A percentile compares a stretch with the other conserved stretches of the same genome.
Conservation (phyloP, 2,888 invertebrate species). For the Chydorus sphaericus region DNA sequence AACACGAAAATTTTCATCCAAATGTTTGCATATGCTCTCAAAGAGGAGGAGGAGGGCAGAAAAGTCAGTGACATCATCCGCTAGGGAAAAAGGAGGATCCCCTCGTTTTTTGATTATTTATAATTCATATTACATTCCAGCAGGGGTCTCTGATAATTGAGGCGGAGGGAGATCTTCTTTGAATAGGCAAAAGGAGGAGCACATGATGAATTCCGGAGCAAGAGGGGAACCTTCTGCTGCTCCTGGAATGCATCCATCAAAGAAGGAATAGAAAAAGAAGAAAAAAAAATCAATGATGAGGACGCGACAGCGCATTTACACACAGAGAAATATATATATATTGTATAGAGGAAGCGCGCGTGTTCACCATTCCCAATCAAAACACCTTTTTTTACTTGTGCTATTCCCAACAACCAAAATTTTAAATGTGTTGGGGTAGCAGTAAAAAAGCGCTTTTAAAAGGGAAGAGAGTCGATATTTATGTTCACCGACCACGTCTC, state of each 20-base stretch:
- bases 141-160: neutral
- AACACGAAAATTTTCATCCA: too few species aligned
- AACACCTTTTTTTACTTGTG: too few species aligned
- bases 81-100: neutral
- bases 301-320: too few species aligned
- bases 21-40: neutral
- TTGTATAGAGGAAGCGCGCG: too few species aligned
- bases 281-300: neutral
- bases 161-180: neutral
- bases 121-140: neutral
- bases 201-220: conserved; percentile 1
- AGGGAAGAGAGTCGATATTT: too few species aligned
- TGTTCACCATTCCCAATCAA: too few species aligned
- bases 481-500: too few species aligned
- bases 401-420: too few species aligned
- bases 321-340: too few species aligned
- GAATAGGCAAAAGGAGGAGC: neutral
- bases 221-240: too few species aligned
- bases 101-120: neutral
- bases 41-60: neutral
- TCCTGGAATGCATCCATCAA: conserved; percentile 6
- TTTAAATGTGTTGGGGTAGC: too few species aligned
- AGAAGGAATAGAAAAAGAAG: neutral
- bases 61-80: neutral
- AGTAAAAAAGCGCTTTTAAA: too few species aligned